phyloP scores from a whole-genome alignment of 1,140 invertebrate genomes.

The Drosophila arizonae region DNA sequence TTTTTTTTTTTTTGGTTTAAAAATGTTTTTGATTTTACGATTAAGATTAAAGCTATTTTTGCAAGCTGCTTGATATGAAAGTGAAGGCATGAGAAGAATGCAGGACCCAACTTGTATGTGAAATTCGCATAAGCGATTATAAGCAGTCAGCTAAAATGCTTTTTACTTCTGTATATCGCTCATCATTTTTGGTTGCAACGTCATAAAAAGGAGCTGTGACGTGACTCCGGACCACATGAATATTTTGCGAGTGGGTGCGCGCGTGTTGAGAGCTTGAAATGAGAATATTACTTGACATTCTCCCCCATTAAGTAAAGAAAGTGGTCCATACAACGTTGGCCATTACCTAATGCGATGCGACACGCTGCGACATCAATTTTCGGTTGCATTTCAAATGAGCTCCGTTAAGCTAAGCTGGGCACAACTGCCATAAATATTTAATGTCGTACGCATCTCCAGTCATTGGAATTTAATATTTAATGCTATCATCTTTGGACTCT shows the following conservation, averaged over 20 bases:
- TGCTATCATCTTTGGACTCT: conserved; percentile 36
- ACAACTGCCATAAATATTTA: conserved; percentile 61
- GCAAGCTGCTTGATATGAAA: too few relatives aligned
- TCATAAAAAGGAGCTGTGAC: conserved; percentile 39
- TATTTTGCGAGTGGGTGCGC: conserved; percentile 39
- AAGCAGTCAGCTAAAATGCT: conserved; percentile 33
- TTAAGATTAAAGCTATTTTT: too few relatives aligned
- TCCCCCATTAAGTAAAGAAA: conserved; percentile 15
- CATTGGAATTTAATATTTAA: conserved; percentile 65
- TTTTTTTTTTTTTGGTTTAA: too few relatives aligned
- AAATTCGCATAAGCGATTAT: conserved; percentile 58
- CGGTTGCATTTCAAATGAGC: conserved; percentile 73
- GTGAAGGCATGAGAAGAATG: conserved; percentile 19
- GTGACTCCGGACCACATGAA: conserved; percentile 38
- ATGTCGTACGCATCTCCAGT: conserved; percentile 38
- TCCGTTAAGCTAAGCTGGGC: conserved; percentile 25
- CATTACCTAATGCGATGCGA: conserved; percentile 68
- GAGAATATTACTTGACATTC: conserved; percentile 18
- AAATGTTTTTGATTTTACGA: too few relatives aligned
- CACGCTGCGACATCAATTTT: conserved; percentile 68
- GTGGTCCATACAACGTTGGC: conserved; percentile 33
- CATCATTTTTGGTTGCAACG: conserved; percentile 28
- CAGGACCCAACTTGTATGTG: conserved; percentile 47
- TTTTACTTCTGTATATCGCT: conserved; percentile 4
- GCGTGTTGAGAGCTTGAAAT: conserved; percentile 37